These are phyloP conservation scores for Propithecus coquereli DNA, from an alignment of 2,113 vertebrate genomes.

Conservation along the genomic window DNA sequence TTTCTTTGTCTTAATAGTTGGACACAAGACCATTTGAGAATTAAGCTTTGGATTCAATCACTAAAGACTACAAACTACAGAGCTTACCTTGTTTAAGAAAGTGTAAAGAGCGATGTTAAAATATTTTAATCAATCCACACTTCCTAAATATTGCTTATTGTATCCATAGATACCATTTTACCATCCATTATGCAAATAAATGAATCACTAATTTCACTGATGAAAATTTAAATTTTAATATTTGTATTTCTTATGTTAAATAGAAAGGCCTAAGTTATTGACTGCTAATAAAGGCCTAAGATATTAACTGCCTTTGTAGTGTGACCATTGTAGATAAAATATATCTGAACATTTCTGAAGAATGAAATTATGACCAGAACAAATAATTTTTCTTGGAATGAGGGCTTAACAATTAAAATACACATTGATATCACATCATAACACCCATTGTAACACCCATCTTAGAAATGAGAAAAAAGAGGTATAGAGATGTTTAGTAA, in stretches of 20 bases:
- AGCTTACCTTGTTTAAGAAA: neutral
- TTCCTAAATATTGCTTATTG: neutral
- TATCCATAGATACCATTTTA: neutral
- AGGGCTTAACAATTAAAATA: neutral
- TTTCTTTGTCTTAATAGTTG: neutral
- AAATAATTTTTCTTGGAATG: neutral
- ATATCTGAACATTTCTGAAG: neutral
- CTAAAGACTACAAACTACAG: neutral
- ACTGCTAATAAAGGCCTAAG: neutral
- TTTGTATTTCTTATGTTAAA: neutral
- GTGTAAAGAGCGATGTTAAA: neutral
- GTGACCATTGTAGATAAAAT: neutral
- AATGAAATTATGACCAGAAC: neutral
- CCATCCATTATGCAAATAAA: neutral
- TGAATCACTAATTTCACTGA: neutral
- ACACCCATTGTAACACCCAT: neutral
- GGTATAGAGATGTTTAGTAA: neutral
- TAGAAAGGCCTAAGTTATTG: neutral
- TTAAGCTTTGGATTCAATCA: neutral
- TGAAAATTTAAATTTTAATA: neutral
- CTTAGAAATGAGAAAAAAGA: neutral
- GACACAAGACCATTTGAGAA: neutral
- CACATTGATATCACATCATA: neutral
- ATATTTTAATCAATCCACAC: neutral
- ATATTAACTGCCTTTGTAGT: neutral